Base-by-base conservation (phyloP, 2,888 invertebrate species). In the Andrena camellia region DNA sequence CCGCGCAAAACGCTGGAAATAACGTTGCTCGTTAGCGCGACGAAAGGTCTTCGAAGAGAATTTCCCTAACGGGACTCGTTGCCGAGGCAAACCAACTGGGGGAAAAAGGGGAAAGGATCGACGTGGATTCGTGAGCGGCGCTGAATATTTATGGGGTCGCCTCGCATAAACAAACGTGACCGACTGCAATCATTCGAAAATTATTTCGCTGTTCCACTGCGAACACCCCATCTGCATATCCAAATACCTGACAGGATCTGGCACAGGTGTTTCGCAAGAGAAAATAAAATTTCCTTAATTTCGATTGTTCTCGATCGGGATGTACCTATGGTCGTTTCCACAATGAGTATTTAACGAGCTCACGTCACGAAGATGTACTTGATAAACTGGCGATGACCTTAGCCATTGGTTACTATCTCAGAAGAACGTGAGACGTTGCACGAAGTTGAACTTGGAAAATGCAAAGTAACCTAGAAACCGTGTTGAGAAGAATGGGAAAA, bases 101-200 rank as follows among this genome's bases (percentile, higher is more conserved):
- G 26, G 8, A 42, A n/a, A 48, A 13, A 42, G 59, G 59, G 8
- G 6, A 48, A 29, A 29, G 29, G 29, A n/a, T 8, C n/a, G 26
- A n/a, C 50, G 69, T 42, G 13, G 23, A 50, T 23, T 50, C 26
- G 52, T 48, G 29, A 17, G 20, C 6, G 23, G 23, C 57, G 63
- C 54, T 74, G 69, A 80, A 81, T 81, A 73, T 57, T 70, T 70
- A 74, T 80, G 57, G 63, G 63, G 29, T 8, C 31, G 66, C 35
- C 59, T 60, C 68, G 80, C 54, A 59, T 60, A 75, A 86, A 75
- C 77, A 66, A 78, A 80, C 66, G 73, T 23, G 75, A 60, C 50
- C 29, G 29, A 8, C 23, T n/a, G 67, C 67, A 42, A 78, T 74
- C 76, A 54, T 20, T 48, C 59, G 33, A 59, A 42, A 66, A 78